Conservation (phyloP, 2,797 vertebrate genomes). For the Cottoperca gobio region DNA sequence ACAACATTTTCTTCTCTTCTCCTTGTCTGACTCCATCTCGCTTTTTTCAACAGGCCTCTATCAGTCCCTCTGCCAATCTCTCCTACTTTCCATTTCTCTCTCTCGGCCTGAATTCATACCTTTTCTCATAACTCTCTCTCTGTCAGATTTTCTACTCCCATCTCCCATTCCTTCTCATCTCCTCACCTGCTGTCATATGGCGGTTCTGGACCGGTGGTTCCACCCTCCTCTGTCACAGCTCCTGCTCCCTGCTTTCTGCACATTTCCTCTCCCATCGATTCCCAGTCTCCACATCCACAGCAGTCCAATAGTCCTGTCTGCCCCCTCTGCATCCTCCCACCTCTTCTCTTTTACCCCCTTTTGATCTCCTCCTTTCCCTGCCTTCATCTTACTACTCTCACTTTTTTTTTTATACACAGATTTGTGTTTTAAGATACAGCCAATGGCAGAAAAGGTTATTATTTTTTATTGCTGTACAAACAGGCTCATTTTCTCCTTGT, state of each 20-base stretch:
- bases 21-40: conserved; percentile 76
- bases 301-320: conserved; percentile 62
- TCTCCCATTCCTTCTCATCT: conserved; percentile 70
- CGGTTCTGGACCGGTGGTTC: conserved; percentile 69
- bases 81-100: conserved; percentile 59
- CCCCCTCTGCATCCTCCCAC: conserved; percentile 53
- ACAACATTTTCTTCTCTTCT: conserved; percentile 70
- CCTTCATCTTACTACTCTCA: conserved; percentile 44
- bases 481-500: neutral
- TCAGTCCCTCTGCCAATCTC: conserved; percentile 66
- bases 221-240: conserved; percentile 68
- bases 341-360: conserved; percentile 51
- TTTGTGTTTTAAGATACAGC: conserved; percentile 26
- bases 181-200: conserved; percentile 75
- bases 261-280: conserved; percentile 75
- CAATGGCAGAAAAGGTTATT: conserved; percentile 43
- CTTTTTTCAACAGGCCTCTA: conserved; percentile 68
- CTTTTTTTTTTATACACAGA: conserved; percentile 15
- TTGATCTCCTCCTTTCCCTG: conserved; percentile 37
- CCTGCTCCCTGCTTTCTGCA: conserved; percentile 63
- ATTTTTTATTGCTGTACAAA: conserved; percentile 23
- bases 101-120: conserved; percentile 53
- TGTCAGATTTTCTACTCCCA: conserved; percentile 62
- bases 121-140: conserved; percentile 51
- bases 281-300: conserved; percentile 61